A percentile compares a stretch with the other conserved stretches of the same genome.
Evolutionary conservation across 2,797 vertebrate genomes (phyloP).

Genomic region (Sphenodon punctatus): DNA sequence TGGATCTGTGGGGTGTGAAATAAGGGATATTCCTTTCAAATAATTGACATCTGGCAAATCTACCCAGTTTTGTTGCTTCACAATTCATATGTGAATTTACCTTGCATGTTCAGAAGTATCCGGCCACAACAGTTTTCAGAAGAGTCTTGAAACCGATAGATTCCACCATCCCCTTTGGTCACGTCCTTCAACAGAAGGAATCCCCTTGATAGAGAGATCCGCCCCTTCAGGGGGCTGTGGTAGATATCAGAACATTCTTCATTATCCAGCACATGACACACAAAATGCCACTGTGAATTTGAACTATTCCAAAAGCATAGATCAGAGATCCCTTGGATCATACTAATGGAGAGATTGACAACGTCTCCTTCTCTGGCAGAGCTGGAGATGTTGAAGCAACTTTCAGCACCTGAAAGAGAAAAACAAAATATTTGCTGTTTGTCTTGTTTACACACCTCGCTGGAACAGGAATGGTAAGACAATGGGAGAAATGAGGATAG

Average conservation of each 20-base stretch:
- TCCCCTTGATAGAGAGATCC: fast-evolving
- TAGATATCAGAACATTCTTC: fast-evolving
- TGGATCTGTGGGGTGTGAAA: too few species aligned
- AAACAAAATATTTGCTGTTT: not conserved
- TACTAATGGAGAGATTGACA: fast-evolving
- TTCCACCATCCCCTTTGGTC: not conserved
- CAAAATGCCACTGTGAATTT: fast-evolving
- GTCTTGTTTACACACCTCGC: not conserved
- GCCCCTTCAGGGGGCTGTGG: not conserved
- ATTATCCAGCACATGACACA: fast-evolving
- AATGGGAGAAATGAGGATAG: too few species aligned
- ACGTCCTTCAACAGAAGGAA: not conserved
- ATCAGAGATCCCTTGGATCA: fast-evolving
- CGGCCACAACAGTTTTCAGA: not conserved
- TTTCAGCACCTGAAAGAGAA: not conserved
- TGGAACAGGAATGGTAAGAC: not conserved
- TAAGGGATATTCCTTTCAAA: too few species aligned
- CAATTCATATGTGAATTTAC: not conserved
- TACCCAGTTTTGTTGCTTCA: not conserved
- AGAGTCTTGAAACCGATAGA: not conserved
- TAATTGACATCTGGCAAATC: too few species aligned
- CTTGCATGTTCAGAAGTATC: not conserved
- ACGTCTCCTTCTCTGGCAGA: not conserved
- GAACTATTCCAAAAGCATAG: not conserved
- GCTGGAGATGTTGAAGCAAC: fast-evolving